Evolutionary conservation across 2,113 vertebrate species (phyloP), one percentile per base, ranked within the genome.

Genomic region (Otus sunia): DNA sequence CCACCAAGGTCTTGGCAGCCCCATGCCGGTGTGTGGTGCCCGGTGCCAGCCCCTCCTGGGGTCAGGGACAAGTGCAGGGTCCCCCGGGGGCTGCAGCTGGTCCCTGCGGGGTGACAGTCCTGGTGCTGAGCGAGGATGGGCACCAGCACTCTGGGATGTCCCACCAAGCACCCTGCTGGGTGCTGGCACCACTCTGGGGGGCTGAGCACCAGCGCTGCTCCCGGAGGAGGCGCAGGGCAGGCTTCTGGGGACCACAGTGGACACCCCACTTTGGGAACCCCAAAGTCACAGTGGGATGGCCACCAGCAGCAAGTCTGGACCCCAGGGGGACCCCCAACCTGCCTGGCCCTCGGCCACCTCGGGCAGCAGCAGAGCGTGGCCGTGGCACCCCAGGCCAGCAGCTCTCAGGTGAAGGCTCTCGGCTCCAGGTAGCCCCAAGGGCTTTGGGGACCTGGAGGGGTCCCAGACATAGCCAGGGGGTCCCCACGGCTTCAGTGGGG

Each of bases 1-100:
- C 25, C 6, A 16, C 14, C 26, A 2, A 32, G 30, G 49, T 21
- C 22, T 47, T 4, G 7, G 21, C 34, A 58, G 43, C 27, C 32
- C 62, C 5, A 11, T 9, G 15, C 50, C 3, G 1, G 20, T 10
- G 2, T 2, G 0, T 9, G 37, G 50, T 26, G 52, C 36, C 30
- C 14, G 5, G 17, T 11, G 36, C 9, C 27, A 20, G 11, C 21
- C 10, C 8, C 32, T 82, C 39, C 34, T 26, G n/a, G 32, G 12
- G 4, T 49, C 6, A n/a, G 52, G 80, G 67, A 52, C 1, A 5
- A 26, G 14, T 0, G 2, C 1, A 8, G 69, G 27, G 55, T 45
- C 15, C 18, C 58, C 58, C 18, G 15, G 53, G 63, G 26, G n/a
- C 1, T 32, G 68, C 34, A 45, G 56, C 32, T 26, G 56, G 50